Percentiles rank a stretch among this genome's conserved stretches.
These are phyloP conservation scores for Hydroisotoma schaefferi DNA, from an alignment of 2,888 invertebrate species.

Conservation along the genomic window DNA sequence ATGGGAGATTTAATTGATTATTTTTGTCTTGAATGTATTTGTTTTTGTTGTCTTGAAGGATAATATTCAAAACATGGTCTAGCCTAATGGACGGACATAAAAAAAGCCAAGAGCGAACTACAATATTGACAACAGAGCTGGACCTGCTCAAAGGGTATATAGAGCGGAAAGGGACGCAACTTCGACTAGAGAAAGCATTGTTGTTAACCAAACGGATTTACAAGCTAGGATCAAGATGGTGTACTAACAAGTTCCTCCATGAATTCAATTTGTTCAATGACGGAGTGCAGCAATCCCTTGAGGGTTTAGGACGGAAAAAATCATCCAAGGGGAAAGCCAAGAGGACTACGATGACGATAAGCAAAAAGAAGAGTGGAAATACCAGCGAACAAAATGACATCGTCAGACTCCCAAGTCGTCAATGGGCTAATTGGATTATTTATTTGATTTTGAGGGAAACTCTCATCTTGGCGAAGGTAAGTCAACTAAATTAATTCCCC, in stretches of 20 bases:
- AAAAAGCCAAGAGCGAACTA: conserved; percentile 9
- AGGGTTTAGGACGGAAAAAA: background rate
- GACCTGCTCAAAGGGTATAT: conserved; percentile 33
- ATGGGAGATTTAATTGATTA: no score
- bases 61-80: conserved; percentile 19
- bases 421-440: conserved; percentile 45
- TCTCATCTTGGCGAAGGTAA: conserved; percentile 45
- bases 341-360: no score
- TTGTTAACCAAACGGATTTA: conserved; percentile 40
- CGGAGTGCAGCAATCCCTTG: conserved; percentile 7
- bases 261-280: conserved; percentile 29
- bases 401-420: conserved; percentile 42
- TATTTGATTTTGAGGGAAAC: conserved; percentile 43
- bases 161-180: conserved; percentile 39
- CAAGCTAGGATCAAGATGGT: conserved; percentile 41
- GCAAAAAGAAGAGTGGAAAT: conserved; percentile 6
- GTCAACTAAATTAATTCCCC: background rate
- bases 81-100: conserved; percentile 7
- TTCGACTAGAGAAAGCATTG: conserved; percentile 43
- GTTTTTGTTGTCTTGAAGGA: conserved; percentile 15
- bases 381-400: conserved; percentile 20
- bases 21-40: no score
- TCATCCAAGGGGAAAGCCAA: conserved; percentile 10
- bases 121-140: conserved; percentile 26
- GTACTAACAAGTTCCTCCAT: conserved; percentile 33